phyloP scores from a whole-genome alignment of 1,140 invertebrate genomes.

The Teleopsis dalmanni region DNA sequence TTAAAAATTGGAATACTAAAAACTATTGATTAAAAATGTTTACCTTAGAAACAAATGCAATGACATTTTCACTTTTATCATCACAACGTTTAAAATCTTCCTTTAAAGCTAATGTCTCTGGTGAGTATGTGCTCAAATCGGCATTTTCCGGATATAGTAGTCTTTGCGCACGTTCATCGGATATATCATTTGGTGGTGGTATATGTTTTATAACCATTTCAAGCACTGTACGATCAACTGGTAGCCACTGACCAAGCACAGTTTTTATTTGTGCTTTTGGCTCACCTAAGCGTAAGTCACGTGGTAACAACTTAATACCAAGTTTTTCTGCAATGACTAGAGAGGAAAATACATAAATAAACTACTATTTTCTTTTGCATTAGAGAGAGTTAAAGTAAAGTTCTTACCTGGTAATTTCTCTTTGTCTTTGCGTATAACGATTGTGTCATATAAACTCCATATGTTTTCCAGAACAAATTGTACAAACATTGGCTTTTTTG shows the following conservation, averaged over 20 bases:
- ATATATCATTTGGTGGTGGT: constrained; percentile 72
- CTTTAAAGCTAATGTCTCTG: constrained; percentile 66
- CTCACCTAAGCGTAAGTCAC: constrained; percentile 76
- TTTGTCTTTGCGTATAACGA: constrained; percentile 71
- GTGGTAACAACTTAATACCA: constrained; percentile 64
- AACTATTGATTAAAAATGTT: constrained; percentile 45
- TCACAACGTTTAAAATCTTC: constrained; percentile 67
- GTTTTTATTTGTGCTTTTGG: constrained; percentile 68
- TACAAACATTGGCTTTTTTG: constrained; percentile 93
- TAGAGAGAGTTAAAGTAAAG: too few relatives aligned
- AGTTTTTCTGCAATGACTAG: constrained; percentile 67
- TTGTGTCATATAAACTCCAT: constrained; percentile 83
- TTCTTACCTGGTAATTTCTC: constrained; percentile 58
- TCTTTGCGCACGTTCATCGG: constrained; percentile 64
- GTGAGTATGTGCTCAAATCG: constrained; percentile 61
- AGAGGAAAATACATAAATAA: background rate
- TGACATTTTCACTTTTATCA: constrained; percentile 60
- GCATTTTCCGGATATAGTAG: constrained; percentile 63
- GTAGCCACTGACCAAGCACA: constrained; percentile 83
- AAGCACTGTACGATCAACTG: constrained; percentile 70
- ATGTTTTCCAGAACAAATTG: constrained; percentile 92
- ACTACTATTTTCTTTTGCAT: too few relatives aligned
- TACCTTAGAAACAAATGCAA: constrained; percentile 95
- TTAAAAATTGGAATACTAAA: background rate
- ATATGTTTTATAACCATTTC: constrained; percentile 73